Evolutionary conservation across 2,113 vertebrate species (phyloP).

Genomic region (Ceratotherium simum): DNA sequence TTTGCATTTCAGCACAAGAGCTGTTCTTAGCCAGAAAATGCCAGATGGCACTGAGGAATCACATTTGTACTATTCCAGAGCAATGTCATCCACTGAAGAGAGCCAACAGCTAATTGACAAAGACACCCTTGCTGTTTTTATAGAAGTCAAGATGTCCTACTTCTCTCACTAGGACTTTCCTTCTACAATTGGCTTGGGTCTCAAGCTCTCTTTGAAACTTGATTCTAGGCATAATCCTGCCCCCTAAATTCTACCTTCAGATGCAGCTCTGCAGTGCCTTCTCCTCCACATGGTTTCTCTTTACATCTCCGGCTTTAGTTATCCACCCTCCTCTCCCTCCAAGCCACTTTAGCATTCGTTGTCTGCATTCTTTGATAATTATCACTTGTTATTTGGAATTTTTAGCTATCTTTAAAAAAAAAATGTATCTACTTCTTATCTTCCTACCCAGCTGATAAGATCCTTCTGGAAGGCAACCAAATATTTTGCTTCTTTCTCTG

Average conservation of each 20-base stretch:
- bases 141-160: constrained; percentile 34
- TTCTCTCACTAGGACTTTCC: not conserved
- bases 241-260: not conserved
- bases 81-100: constrained; percentile 37
- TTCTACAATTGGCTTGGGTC: not conserved
- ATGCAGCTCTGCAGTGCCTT: not conserved
- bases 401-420: not conserved
- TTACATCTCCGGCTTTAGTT: not conserved
- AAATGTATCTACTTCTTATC: not conserved
- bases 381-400: not conserved
- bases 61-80: not conserved
- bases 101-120: constrained; percentile 51
- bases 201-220: not conserved
- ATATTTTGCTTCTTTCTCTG: not conserved
- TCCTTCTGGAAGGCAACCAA: not conserved
- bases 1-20: constrained; percentile 48
- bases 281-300: not conserved
- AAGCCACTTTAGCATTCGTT: not conserved
- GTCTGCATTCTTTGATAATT: not conserved
- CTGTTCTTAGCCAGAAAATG: constrained; percentile 64
- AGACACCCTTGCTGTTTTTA: constrained; percentile 53
- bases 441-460: not conserved
- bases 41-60: constrained; percentile 59
- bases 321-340: not conserved
- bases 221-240: not conserved